A percentile compares a stretch with the other conserved stretches of the same genome.
Evolutionary conservation across 2,113 vertebrate species (phyloP).

Genomic region (Gallinago jamesoni): DNA sequence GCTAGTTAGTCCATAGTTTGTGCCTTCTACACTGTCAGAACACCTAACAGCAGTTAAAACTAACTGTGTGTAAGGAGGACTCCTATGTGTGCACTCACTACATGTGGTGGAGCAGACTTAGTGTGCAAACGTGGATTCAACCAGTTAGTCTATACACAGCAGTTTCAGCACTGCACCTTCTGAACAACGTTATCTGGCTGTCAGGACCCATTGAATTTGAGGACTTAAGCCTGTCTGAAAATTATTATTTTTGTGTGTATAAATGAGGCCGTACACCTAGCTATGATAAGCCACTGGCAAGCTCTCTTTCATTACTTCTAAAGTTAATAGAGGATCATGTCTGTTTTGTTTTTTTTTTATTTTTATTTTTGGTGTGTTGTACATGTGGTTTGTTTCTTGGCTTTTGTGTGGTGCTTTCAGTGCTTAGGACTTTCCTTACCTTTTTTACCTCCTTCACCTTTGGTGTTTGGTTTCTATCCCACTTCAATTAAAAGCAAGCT

Average conservation of each 20-base stretch:
- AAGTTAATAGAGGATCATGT: not conserved
- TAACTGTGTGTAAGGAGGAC: not conserved
- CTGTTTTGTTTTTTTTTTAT: no score
- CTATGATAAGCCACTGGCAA: not conserved
- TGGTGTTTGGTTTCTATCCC: not conserved
- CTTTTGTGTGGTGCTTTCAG: not conserved
- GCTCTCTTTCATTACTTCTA: not conserved
- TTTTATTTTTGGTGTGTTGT: not conserved
- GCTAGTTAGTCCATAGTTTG: not conserved
- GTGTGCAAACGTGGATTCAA: not conserved
- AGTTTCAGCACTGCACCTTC: not conserved
- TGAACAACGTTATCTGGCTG: not conserved
- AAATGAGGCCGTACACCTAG: not conserved
- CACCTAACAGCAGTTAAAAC: not conserved
- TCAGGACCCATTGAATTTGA: not conserved
- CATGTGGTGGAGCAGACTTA: no score
- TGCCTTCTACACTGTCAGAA: not conserved
- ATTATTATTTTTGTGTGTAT: not conserved
- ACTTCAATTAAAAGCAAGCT: not conserved
- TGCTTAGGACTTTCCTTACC: not conserved
- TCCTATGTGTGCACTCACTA: fast-evolving
- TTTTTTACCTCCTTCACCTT: not conserved
- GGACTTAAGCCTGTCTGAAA: not conserved
- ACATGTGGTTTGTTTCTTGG: not conserved
- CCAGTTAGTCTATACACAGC: not conserved